phyloP scores from a whole-genome alignment of 2,888 invertebrate genomes.

The Eupithecia inturbata region DNA sequence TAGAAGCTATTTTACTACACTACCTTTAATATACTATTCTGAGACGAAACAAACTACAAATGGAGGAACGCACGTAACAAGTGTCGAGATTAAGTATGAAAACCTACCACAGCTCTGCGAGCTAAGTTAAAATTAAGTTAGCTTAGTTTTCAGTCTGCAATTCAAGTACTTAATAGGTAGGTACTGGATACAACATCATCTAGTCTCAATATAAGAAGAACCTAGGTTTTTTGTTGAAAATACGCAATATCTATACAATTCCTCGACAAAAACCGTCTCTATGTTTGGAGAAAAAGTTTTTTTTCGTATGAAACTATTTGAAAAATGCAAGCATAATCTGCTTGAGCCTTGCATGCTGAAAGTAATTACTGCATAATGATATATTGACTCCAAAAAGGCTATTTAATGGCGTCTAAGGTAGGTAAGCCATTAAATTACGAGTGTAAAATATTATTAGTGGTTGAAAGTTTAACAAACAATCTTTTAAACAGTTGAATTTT shows the following conservation, averaged over 20 bases:
- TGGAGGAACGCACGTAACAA: background rate
- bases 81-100: background rate
- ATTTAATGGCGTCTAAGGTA: slow-evolving; percentile 31
- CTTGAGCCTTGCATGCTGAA: slow-evolving; percentile 40
- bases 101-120: background rate
- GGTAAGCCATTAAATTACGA: slow-evolving; percentile 9
- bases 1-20: too few relatives aligned
- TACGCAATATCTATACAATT: background rate
- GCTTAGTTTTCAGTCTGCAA: background rate
- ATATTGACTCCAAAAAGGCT: slow-evolving; percentile 30
- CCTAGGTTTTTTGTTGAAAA: background rate
- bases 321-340: slow-evolving; percentile 13
- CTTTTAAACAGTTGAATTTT: too few relatives aligned
- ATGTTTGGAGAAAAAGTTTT: background rate
- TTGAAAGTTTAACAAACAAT: background rate
- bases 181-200: background rate
- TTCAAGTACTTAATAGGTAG: too few relatives aligned
- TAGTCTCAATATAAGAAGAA: background rate
- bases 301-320: slow-evolving; percentile 7
- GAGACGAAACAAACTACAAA: background rate
- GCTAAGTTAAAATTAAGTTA: background rate
- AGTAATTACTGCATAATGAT: slow-evolving; percentile 41
- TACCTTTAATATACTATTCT: too few relatives aligned
- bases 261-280: background rate
- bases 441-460: background rate